Evolutionary conservation across 2,113 vertebrate genomes (phyloP), one percentile per base, ranked within the genome.

Genomic region (Brienomyrus brachyistius): DNA sequence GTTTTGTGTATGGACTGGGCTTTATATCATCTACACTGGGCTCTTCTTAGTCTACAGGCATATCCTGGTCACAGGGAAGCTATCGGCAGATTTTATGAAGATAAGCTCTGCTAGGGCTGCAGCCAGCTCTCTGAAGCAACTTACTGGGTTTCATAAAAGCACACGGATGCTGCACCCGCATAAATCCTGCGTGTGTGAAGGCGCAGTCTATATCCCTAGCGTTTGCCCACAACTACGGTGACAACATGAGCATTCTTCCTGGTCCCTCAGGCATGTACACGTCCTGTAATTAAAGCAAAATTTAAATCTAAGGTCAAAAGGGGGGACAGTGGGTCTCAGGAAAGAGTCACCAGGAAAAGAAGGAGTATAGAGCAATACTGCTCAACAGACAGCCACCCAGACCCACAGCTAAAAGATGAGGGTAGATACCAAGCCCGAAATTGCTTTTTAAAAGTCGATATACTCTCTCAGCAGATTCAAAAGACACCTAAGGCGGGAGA

Each of bases 341-440:
- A 92, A 92, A 94, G 87, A 92, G 93, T 92, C 92, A 91, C 91
- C 70, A 10, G 35, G 48, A 90, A 88, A 90, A 89, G 90, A 91
- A 84, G 91, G 92, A 92, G 93, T 90, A n/a, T 90, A 94, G 89
- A 66, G 92, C 92, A 90, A 89, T 90, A 91, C 89, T 94, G 92
- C 43, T 80, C 35, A 80, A 92, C 91, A 95, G 94, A 96, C 95
- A 93, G 93, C 89, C 92, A 94, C 95, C 93, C 92, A 91, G 92
- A 93, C 43, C 91, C 92, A 91, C 92, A 91, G 92, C 94, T 93
- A 92, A 89, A 52, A 94, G 92, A 94, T 93, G 91, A 92, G 91
- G 92, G 92, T 92, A 94, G 94, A 94, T 96, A 96, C 94, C 93
- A 93, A 94, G 93, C 92, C 92, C 90, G 91, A 92, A 94, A 94